Evolutionary conservation across 2,113 vertebrate genomes (phyloP).

Genomic region (Copsychus sechellarum): DNA sequence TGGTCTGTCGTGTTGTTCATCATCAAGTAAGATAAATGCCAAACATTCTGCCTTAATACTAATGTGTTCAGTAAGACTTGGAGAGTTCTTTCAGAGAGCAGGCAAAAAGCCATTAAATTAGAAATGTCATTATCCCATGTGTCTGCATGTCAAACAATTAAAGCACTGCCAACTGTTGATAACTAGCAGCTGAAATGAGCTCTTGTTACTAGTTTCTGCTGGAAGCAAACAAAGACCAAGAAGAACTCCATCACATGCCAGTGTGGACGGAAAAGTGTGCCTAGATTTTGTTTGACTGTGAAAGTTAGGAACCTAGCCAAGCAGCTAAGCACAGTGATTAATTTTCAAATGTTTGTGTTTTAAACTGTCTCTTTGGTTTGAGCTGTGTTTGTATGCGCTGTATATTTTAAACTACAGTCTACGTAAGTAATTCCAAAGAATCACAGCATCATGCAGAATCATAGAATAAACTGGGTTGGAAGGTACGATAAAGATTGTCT

Average conservation of each 20-base stretch:
- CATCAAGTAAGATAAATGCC: conserved; percentile 34
- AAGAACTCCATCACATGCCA: not conserved
- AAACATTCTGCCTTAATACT: not conserved
- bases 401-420: not conserved
- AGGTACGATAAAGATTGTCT: not conserved
- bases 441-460: not conserved
- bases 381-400: not conserved
- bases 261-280: not conserved
- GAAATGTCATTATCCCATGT: conserved; percentile 14
- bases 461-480: not conserved
- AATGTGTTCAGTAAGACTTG: not conserved
- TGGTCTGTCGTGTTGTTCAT: not conserved
- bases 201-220: not conserved
- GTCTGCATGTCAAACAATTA: conserved; percentile 28
- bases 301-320: not conserved
- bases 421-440: rapidly evolving
- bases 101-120: conserved; percentile 21
- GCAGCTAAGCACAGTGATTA: not conserved
- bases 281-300: not conserved
- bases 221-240: not conserved
- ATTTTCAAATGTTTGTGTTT: not conserved
- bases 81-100: not conserved
- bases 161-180: not conserved
- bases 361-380: not conserved
- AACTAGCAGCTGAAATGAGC: not conserved